phyloP scores from a whole-genome alignment of 2,113 vertebrate genomes.

The Brevimyrus niger region DNA sequence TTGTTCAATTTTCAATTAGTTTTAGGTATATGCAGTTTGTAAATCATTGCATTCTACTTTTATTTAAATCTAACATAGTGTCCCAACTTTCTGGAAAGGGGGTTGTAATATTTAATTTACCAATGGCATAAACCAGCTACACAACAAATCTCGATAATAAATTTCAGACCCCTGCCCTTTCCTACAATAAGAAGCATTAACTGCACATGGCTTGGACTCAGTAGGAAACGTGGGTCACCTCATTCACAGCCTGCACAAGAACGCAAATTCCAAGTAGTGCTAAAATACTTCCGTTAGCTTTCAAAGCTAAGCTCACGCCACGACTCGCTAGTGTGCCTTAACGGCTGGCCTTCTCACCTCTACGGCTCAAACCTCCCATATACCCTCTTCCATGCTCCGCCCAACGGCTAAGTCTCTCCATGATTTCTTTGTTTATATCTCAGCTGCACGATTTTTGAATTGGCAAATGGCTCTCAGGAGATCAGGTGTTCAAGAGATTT shows the following conservation, averaged over 20 bases:
- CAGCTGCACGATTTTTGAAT: constrained; percentile 21
- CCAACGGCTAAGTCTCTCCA: neutral
- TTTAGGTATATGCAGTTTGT: neutral
- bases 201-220: neutral
- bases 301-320: constrained; percentile 7
- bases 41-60: neutral
- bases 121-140: constrained; percentile 26
- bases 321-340: neutral
- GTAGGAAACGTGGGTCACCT: neutral
- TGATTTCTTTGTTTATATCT: neutral
- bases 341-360: constrained; percentile 1
- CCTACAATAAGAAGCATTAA: neutral
- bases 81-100: neutral
- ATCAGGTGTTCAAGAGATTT: neutral
- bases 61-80: neutral
- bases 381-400: neutral
- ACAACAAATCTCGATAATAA: constrained; percentile 30
- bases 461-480: constrained; percentile 7
- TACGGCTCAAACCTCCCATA: neutral
- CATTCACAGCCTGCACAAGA: neutral
- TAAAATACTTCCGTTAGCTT: constrained; percentile 1
- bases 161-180: neutral
- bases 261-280: constrained; percentile 13
- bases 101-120: constrained; percentile 20
- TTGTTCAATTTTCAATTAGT: neutral